These are phyloP conservation scores for Acromyrmex charruanus DNA, from an alignment of 1,140 invertebrate species.

Conservation along the genomic window DNA sequence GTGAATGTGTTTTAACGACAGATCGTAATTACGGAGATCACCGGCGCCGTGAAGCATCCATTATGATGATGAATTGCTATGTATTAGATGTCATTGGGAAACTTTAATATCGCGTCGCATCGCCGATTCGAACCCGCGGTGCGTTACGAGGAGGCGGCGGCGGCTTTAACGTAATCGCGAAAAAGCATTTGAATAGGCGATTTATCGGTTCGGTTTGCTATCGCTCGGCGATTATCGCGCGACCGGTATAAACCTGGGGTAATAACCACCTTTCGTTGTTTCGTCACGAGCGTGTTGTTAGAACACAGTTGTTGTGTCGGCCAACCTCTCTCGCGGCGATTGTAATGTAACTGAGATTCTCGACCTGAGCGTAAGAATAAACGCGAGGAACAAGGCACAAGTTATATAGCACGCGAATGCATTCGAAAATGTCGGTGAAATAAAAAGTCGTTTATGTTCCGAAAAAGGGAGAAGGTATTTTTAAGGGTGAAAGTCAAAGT, in stretches of 20 bases:
- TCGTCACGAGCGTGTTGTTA: slow-evolving; percentile 58
- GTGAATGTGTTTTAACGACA: slow-evolving; percentile 43
- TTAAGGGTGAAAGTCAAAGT: background rate
- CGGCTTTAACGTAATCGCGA: slow-evolving; percentile 26
- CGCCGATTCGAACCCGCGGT: background rate
- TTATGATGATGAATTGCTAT: slow-evolving; percentile 19
- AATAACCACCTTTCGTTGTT: slow-evolving; percentile 64
- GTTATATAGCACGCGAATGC: slow-evolving; percentile 1
- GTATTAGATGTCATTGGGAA: slow-evolving; percentile 18
- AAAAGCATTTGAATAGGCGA: slow-evolving; percentile 1
- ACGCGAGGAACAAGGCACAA: slow-evolving; percentile 23
- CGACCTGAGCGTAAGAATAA: slow-evolving; percentile 23
- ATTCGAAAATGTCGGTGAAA: slow-evolving; percentile 9
- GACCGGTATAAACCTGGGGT: slow-evolving; percentile 20
- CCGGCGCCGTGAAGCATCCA: slow-evolving; percentile 7
- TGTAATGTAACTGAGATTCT: slow-evolving; percentile 31
- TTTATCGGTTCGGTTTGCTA: slow-evolving; percentile 40
- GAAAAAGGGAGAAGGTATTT: background rate
- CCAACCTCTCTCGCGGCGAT: slow-evolving; percentile 28
- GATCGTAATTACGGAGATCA: slow-evolving; percentile 36
- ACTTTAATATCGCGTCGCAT: slow-evolving; percentile 5
- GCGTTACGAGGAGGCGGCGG: slow-evolving; percentile 12
- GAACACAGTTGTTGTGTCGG: background rate
- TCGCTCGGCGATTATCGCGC: slow-evolving; percentile 31
- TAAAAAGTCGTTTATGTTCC: background rate